phyloP scores from a whole-genome alignment of 2,113 vertebrate species.

The Cariama cristata region DNA sequence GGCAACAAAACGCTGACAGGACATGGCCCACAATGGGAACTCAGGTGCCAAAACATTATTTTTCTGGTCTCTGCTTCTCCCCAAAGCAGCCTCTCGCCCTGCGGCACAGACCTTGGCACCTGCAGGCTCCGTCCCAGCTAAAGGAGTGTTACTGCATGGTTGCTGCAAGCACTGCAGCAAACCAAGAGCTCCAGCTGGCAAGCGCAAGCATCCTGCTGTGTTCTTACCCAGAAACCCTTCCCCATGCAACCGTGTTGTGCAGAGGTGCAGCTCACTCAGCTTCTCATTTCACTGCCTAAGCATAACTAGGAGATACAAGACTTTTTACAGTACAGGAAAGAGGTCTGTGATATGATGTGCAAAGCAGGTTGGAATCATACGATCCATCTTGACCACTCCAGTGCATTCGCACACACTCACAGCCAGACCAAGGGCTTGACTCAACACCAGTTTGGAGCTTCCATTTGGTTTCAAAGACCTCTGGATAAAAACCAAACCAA shows the following conservation, averaged over 20 bases:
- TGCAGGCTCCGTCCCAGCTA: rapidly evolving
- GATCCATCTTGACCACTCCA: not conserved
- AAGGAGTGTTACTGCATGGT: not conserved
- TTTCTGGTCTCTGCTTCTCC: not conserved
- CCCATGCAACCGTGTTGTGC: not conserved
- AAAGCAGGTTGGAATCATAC: not conserved
- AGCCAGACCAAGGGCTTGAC: not conserved
- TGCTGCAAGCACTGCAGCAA: not conserved
- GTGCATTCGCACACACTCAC: not conserved
- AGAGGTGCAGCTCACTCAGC: not conserved
- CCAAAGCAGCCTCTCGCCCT: not conserved
- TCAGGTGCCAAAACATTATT: not conserved
- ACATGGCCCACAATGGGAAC: not conserved
- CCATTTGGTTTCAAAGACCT: not conserved
- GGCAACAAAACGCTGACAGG: not conserved
- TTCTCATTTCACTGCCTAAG: not conserved
- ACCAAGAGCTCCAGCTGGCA: not conserved
- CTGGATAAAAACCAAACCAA: not conserved
- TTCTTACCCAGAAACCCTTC: not conserved
- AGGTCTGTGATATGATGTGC: not conserved
- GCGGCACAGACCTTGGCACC: not conserved
- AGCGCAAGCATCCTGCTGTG: rapidly evolving
- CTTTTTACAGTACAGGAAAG: no score
- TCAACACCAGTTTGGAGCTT: not conserved
- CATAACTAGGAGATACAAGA: not conserved